phyloP scores from a whole-genome alignment of 2,888 invertebrate genomes.

The Xestia ashworthii region DNA sequence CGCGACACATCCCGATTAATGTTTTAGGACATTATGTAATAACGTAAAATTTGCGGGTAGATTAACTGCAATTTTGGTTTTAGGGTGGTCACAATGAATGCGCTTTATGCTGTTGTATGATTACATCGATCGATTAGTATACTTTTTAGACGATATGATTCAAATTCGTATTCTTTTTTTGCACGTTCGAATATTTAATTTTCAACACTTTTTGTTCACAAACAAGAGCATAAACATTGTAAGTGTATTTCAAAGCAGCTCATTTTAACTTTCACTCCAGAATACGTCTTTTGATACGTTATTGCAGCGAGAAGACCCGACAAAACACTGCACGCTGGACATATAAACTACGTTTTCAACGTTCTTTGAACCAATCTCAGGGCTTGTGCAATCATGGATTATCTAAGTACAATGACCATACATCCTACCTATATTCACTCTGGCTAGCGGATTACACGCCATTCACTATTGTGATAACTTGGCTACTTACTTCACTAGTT shows the following conservation, averaged over 20 bases:
- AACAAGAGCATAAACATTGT: neutral
- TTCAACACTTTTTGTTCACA: neutral
- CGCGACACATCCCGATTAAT: neutral
- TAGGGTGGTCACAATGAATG: constrained; percentile 5
- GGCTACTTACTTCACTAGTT: neutral
- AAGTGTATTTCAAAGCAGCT: neutral
- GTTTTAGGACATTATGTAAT: neutral
- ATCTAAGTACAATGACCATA: constrained; percentile 17
- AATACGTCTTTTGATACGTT: neutral
- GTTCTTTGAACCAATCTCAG: constrained; percentile 37
- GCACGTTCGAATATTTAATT: neutral
- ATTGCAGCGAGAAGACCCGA: constrained; percentile 14
- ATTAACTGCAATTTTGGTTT: constrained; percentile 32
- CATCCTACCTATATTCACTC: constrained; percentile 7
- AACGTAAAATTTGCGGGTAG: constrained; percentile 15
- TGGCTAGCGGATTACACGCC: neutral
- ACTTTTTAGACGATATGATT: neutral
- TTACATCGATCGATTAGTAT: neutral
- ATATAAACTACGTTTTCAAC: constrained; percentile 37
- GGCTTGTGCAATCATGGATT: constrained; percentile 17
- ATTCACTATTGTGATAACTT: constrained; percentile 20
- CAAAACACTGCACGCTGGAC: constrained; percentile 10
- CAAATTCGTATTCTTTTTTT: neutral
- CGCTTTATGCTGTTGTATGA: neutral
- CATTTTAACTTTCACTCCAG: neutral